These are phyloP conservation scores for Cephus sareptanus DNA, from an alignment of 2,888 invertebrate species.

Conservation along the genomic window DNA sequence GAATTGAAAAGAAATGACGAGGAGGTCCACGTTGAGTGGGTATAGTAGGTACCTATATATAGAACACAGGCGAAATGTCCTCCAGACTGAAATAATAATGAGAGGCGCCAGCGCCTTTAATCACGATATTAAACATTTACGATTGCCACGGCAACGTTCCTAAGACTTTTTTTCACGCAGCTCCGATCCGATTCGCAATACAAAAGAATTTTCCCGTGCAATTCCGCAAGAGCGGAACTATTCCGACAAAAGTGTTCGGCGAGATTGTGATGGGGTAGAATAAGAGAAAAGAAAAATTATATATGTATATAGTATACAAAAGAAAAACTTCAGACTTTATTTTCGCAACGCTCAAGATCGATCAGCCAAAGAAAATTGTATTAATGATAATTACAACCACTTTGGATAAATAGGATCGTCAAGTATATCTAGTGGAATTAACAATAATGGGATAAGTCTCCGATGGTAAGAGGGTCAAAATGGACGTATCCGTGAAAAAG, in stretches of 20 bases:
- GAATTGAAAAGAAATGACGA: slow-evolving; percentile 58
- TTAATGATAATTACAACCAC: background rate
- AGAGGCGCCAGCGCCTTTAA: slow-evolving; percentile 64
- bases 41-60: slow-evolving; percentile 25
- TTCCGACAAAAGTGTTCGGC: background rate
- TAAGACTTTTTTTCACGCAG: slow-evolving; percentile 37
- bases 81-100: slow-evolving; percentile 66
- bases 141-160: slow-evolving; percentile 51
- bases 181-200: slow-evolving; percentile 31
- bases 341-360: background rate
- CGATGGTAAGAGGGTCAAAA: background rate
- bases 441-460: slow-evolving; percentile 4
- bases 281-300: background rate
- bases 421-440: background rate
- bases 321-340: background rate
- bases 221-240: background rate
- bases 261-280: background rate
- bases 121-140: slow-evolving; percentile 67
- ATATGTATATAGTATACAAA: background rate
- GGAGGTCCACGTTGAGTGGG: slow-evolving; percentile 25
- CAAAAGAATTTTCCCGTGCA: slow-evolving; percentile 3
- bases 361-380: background rate
- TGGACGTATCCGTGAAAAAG: slow-evolving; percentile 30
- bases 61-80: slow-evolving; percentile 52
- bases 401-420: background rate